phyloP scores from a whole-genome alignment of 1,140 invertebrate species.

The Parapsyche elsis region DNA sequence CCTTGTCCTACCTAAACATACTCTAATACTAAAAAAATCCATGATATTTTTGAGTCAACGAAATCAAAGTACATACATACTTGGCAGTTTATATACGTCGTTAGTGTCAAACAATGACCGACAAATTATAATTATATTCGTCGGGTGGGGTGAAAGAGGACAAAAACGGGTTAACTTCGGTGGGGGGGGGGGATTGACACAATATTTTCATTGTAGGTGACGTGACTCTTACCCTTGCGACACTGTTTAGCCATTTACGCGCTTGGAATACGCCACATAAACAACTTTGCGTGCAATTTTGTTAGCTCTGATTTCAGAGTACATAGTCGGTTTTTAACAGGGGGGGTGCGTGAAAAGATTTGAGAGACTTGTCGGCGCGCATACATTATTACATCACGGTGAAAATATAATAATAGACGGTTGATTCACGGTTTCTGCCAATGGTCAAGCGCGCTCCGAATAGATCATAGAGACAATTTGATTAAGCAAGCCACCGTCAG shows the following conservation, averaged over 20 bases:
- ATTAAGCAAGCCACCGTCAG: conserved; percentile 34
- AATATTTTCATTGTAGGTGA: conserved; percentile 1
- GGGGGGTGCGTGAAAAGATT: too few species aligned
- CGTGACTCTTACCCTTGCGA: background rate
- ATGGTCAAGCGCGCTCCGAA: conserved; percentile 11
- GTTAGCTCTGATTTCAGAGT: too few species aligned
- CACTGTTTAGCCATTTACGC: background rate
- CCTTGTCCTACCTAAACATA: too few species aligned
- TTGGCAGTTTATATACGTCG: background rate
- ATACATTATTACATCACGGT: too few species aligned
- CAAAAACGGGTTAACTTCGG: background rate
- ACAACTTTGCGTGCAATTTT: too few species aligned
- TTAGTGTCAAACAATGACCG: conserved; percentile 7
- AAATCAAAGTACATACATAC: background rate
- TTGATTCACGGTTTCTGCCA: background rate
- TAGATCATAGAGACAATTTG: conserved; percentile 41
- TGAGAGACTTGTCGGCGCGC: too few species aligned
- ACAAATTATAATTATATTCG: background rate
- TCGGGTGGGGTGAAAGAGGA: background rate
- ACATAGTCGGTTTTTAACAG: too few species aligned
- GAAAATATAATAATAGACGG: conserved; percentile 6
- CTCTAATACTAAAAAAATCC: too few species aligned
- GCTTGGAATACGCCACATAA: background rate
- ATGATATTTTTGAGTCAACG: too few species aligned
- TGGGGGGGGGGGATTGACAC: background rate